Base-by-base conservation (phyloP, 2,113 vertebrate species). In the Trachemys scripta region DNA sequence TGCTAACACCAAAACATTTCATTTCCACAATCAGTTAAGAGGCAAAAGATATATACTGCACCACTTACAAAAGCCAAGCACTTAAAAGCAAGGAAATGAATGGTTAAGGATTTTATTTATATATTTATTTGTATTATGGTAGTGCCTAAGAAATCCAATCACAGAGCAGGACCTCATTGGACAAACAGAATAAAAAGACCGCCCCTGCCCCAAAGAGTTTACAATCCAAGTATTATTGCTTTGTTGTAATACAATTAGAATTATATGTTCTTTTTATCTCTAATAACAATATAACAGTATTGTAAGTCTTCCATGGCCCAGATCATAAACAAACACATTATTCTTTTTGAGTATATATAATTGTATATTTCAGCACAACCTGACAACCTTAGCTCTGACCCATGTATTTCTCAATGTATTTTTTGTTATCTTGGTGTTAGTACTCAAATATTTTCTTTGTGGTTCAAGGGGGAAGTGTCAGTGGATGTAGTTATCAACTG, bases 21-120 rank as follows among this genome's bases (percentile, higher is more conserved):
- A 24, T 42, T 75, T 75, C n/a, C 35, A 16, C 38, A 22, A 38
- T 38, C 72, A 42, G 38, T 42, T 45, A 38, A 13, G n/a, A 22
- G 38, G 38, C 20, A 75, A 75, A 25, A 12, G 38, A 75, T 42
- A 75, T 6, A 75, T 42, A 84, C 88, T 95, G 50, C 72, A 84
- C 93, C 72, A n/a, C 80, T 89, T 95, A 95, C 82, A 88, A 91
- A 97, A 92, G 80, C 62, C 83, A 78, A 89, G 53, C 85, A 96
- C 25, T 88, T 50, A 78, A 50, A 91, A 84, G 72, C 79, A 84
- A 82, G 49, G 90, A 86, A 94, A 2, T 54, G 72, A 94, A 2
- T 65, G 78, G 51, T 65, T 81, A 93, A 85, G 62, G 42, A 81
- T 6, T 86, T 78, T 56, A 80, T 86, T 49, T 85, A 53, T 24